Percentiles rank a stretch among this genome's conserved stretches.
phyloP scores from a whole-genome alignment of 1,140 invertebrate genomes.

The Heliconius hermathena region DNA sequence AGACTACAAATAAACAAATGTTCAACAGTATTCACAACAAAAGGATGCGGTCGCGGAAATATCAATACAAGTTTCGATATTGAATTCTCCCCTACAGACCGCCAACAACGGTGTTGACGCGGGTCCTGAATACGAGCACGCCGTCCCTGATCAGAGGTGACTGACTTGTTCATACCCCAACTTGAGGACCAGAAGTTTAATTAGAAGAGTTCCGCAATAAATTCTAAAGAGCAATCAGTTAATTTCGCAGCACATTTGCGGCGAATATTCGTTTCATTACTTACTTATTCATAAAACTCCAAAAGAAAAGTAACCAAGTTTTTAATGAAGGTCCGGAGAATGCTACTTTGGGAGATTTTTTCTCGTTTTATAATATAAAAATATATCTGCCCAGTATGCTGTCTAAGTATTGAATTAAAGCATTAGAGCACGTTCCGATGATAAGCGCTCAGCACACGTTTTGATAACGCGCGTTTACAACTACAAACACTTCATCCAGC shows the following conservation, averaged over 20 bases:
- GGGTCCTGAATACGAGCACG: conserved; percentile 48
- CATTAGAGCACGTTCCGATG: background rate
- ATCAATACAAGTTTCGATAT: conserved; percentile 55
- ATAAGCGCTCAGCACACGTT: too few relatives aligned
- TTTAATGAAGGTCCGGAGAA: conserved; percentile 18
- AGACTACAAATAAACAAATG: conserved; percentile 18
- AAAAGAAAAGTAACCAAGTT: conserved; percentile 7
- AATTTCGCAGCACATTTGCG: conserved; percentile 21
- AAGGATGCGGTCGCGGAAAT: conserved; percentile 46
- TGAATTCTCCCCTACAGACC: conserved; percentile 53
- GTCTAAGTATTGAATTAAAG: background rate
- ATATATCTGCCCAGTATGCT: background rate
- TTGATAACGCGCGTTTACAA: too few relatives aligned
- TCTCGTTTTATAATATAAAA: background rate
- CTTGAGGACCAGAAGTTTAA: conserved; percentile 49
- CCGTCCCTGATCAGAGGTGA: conserved; percentile 44
- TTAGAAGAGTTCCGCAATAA: conserved; percentile 49
- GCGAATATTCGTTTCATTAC: conserved; percentile 14
- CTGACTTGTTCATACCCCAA: conserved; percentile 56
- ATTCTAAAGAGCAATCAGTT: background rate
- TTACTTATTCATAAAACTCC: conserved; percentile 2
- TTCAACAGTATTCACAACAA: conserved; percentile 39
- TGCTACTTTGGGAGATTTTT: background rate
- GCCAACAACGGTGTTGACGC: conserved; percentile 60
- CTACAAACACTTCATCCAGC: too few relatives aligned